Conservation (phyloP, 2,888 invertebrate genomes). For the Drosophila niveifrons region DNA sequence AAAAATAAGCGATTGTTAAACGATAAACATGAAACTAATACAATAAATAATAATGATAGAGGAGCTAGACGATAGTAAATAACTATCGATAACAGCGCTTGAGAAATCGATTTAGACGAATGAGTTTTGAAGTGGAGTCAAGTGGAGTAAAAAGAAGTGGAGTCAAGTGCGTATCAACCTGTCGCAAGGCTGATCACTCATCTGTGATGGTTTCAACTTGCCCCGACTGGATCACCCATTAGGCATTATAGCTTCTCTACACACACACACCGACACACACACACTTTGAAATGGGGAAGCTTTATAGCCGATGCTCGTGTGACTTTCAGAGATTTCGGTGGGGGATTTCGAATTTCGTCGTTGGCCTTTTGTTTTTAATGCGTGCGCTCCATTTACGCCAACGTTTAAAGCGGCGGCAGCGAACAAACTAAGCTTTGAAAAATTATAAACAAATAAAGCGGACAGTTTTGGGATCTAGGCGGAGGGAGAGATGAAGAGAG, state of each 20-base stretch:
- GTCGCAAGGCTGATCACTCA: conserved; percentile 8
- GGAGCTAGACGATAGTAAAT: no score
- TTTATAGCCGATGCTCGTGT: conserved; percentile 51
- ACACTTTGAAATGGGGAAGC: not conserved
- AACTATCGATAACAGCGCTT: no score
- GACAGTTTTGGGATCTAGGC: not conserved
- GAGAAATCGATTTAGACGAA: no score
- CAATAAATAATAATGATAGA: no score
- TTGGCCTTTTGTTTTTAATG: conserved; percentile 52
- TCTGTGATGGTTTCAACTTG: not conserved
- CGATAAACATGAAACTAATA: no score
- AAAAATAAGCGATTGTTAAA: no score
- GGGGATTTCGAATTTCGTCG: conserved; percentile 29
- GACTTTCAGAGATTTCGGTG: conserved; percentile 27
- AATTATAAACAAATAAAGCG: conserved; percentile 77
- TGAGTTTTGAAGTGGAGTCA: no score
- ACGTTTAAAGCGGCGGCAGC: conserved; percentile 42
- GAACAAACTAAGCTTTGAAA: conserved; percentile 73
- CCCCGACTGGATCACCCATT: conserved; percentile 49
- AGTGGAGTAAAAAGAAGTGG: no score
- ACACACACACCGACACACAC: conserved; percentile 8
- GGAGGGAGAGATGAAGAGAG: not conserved
- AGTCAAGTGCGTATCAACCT: conserved; percentile 10
- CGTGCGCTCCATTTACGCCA: conserved; percentile 75
- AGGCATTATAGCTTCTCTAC: conserved; percentile 14